These are phyloP conservation scores for Nemurella pictetii DNA, from an alignment of 2,888 invertebrate species.

Conservation along the genomic window DNA sequence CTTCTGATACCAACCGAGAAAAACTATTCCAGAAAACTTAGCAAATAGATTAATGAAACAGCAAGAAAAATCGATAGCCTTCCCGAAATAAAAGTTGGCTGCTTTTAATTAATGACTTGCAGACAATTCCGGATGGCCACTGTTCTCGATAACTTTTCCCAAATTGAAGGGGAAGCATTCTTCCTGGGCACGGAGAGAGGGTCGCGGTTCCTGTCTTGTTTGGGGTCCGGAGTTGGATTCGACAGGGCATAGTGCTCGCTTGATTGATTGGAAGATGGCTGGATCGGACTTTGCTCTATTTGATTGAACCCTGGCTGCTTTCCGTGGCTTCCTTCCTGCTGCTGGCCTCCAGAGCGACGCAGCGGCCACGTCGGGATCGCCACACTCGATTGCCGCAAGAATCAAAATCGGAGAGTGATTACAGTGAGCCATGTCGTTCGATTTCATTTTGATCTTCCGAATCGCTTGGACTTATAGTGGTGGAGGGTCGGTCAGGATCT, in stretches of 20 bases:
- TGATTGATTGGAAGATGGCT: conserved; percentile 36
- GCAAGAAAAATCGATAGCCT: neutral
- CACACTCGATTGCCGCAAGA: neutral
- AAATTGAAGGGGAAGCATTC: neutral
- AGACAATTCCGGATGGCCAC: neutral
- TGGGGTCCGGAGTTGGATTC: neutral
- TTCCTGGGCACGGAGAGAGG: neutral
- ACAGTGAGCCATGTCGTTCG: neutral
- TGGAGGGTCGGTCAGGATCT: too few relatives aligned
- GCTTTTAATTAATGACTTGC: neutral
- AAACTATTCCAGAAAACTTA: neutral
- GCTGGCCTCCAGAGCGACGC: neutral
- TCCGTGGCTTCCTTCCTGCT: neutral
- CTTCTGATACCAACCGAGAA: neutral
- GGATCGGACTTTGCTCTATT: conserved; percentile 32
- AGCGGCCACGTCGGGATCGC: neutral
- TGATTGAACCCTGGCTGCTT: conserved; percentile 34
- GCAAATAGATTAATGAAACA: neutral
- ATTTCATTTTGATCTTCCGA: too few relatives aligned
- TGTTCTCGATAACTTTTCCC: neutral
- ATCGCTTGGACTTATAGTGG: too few relatives aligned
- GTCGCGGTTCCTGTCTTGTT: neutral
- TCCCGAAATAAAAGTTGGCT: neutral
- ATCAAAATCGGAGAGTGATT: neutral
- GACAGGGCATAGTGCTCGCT: conserved; percentile 31